Conservation (phyloP, 2,797 vertebrate species). For the Peromyscus eremicus region DNA sequence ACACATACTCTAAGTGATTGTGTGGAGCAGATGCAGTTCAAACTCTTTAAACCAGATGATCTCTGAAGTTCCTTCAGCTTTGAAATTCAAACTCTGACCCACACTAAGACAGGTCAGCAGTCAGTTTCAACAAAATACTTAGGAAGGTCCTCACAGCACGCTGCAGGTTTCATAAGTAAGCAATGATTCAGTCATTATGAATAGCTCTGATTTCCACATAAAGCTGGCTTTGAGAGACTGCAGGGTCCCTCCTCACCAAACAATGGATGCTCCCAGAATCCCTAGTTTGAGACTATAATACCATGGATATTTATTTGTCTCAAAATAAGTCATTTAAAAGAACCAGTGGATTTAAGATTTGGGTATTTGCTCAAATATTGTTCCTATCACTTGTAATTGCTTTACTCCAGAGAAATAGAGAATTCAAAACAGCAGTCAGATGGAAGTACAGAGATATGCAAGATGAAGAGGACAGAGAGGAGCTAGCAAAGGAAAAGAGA, state of each 20-base stretch:
- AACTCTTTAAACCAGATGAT: slow-evolving; percentile 25
- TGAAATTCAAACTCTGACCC: slow-evolving; percentile 30
- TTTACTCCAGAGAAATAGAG: slow-evolving; percentile 61
- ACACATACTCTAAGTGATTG: not conserved
- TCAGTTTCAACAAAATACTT: slow-evolving; percentile 46
- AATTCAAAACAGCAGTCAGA: slow-evolving; percentile 34
- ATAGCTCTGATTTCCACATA: slow-evolving; percentile 25
- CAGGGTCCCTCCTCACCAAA: not conserved
- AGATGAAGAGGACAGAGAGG: slow-evolving; percentile 47
- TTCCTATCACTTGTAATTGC: slow-evolving; percentile 26
- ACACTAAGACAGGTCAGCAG: slow-evolving; percentile 37
- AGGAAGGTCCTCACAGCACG: not conserved
- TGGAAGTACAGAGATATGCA: slow-evolving; percentile 31
- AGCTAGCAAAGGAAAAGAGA: slow-evolving; percentile 33
- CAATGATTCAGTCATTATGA: not conserved
- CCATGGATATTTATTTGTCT: slow-evolving; percentile 22
- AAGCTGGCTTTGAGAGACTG: not conserved
- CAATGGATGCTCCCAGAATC: slow-evolving; percentile 34
- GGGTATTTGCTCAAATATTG: slow-evolving; percentile 38
- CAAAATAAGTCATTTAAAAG: slow-evolving; percentile 44
- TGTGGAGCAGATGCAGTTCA: not conserved
- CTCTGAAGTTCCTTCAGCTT: slow-evolving; percentile 19
- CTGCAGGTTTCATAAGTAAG: not conserved
- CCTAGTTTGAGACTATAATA: not conserved
- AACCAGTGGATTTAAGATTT: slow-evolving; percentile 31